phyloP scores from a whole-genome alignment of 2,113 vertebrate species.

The Pterophyllum scalare region DNA sequence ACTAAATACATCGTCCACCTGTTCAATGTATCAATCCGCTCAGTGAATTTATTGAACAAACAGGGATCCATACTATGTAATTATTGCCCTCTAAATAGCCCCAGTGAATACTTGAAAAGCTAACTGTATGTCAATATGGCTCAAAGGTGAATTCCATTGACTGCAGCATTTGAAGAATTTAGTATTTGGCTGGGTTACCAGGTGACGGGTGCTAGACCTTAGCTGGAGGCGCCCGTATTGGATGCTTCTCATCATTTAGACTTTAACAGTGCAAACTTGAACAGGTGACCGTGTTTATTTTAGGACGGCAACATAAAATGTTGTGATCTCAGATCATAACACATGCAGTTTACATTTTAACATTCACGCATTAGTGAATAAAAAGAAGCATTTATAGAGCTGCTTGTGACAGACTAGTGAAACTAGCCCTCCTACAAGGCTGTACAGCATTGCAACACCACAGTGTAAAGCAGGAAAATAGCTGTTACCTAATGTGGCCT shows the following conservation, averaged over 20 bases:
- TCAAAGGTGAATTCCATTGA: conserved; percentile 66
- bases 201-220: conserved; percentile 54
- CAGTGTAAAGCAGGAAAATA: background rate
- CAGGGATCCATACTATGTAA: conserved; percentile 73
- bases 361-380: accelerated
- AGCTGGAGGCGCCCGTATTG: conserved; percentile 27
- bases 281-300: background rate
- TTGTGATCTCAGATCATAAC: background rate
- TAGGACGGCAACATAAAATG: background rate
- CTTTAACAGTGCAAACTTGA: background rate
- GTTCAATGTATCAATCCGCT: conserved; percentile 58
- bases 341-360: background rate
- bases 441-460: background rate
- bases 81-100: conserved; percentile 74
- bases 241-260: conserved; percentile 36
- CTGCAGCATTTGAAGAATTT: conserved; percentile 54
- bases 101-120: conserved; percentile 71
- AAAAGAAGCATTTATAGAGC: background rate
- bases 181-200: conserved; percentile 60
- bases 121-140: conserved; percentile 70
- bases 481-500: background rate
- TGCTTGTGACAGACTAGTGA: background rate
- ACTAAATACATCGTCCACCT: conserved; percentile 31
- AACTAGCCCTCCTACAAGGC: background rate
- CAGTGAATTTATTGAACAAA: conserved; percentile 63